Evolutionary conservation across 2,113 vertebrate species (phyloP).

Genomic region (Mugil cephalus): DNA sequence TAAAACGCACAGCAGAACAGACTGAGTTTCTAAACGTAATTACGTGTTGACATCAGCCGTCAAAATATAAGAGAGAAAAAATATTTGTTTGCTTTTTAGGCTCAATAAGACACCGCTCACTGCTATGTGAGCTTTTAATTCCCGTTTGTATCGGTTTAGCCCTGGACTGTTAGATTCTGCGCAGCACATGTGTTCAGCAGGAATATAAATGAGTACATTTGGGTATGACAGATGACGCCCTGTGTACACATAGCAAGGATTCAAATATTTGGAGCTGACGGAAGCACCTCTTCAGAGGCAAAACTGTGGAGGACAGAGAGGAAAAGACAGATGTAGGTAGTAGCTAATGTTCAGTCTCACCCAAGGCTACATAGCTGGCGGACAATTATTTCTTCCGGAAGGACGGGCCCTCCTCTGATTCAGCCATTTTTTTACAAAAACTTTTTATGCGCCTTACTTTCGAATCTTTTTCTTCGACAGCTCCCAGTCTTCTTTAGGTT

Average conservation of each 20-base stretch:
- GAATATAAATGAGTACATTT: neutral
- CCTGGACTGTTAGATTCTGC: too few species aligned
- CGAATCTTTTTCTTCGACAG: neutral
- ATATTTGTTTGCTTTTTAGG: neutral
- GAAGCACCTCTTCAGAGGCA: too few species aligned
- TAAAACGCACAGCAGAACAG: constrained; percentile 69
- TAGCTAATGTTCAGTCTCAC: too few species aligned
- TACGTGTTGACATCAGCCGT: too few species aligned
- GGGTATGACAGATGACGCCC: neutral
- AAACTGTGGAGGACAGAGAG: too few species aligned
- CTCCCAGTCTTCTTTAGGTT: neutral
- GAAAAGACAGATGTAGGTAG: too few species aligned
- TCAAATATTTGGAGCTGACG: neutral
- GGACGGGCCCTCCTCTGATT: neutral
- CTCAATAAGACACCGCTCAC: neutral
- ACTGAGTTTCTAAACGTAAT: too few species aligned
- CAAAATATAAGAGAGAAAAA: too few species aligned
- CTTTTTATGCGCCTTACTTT: neutral
- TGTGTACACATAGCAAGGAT: too few species aligned
- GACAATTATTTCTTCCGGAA: too few species aligned
- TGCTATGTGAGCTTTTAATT: neutral
- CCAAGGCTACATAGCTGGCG: neutral
- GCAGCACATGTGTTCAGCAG: neutral
- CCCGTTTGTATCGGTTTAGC: neutral
- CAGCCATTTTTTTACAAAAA: too few species aligned